Conservation (phyloP, 2,888 invertebrate genomes). For the Theodoxus fluviatilis region DNA sequence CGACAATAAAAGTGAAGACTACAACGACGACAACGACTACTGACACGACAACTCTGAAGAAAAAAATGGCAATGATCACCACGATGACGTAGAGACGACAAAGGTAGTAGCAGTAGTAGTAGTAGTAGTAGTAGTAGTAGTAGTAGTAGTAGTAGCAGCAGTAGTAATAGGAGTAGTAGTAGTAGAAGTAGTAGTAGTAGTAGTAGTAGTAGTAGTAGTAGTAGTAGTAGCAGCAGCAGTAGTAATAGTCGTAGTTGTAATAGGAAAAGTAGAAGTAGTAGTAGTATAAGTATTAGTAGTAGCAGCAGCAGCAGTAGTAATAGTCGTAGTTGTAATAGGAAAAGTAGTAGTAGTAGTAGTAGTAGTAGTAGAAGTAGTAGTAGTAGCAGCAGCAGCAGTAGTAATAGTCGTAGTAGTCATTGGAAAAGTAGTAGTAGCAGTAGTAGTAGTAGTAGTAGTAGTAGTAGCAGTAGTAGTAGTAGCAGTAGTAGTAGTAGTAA, state of each 20-base stretch:
- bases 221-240: conserved; percentile 28
- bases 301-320: conserved; percentile 23
- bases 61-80: too few species aligned
- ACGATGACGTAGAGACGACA: too few species aligned
- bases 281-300: conserved; percentile 27
- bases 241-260: conserved; percentile 29
- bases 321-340: conserved; percentile 14
- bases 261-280: conserved; percentile 30
- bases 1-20: too few species aligned
- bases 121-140: conserved; percentile 24
- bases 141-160: neutral
- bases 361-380: conserved; percentile 27
- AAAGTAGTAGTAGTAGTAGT: conserved; percentile 26
- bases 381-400: conserved; percentile 26
- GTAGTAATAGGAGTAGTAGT: neutral
- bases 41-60: too few species aligned
- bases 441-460: conserved; percentile 30
- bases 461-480: conserved; percentile 27
- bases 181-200: conserved; percentile 25
- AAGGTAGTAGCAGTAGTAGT: conserved; percentile 21
- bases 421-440: conserved; percentile 30
- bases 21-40: too few species aligned
- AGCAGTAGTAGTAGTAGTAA: conserved; percentile 24
- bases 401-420: conserved; percentile 27
- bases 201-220: conserved; percentile 29